A percentile compares a stretch with the other conserved stretches of the same genome.
Conservation (phyloP, 2,888 invertebrate species). For the Ophion ventricosus region DNA sequence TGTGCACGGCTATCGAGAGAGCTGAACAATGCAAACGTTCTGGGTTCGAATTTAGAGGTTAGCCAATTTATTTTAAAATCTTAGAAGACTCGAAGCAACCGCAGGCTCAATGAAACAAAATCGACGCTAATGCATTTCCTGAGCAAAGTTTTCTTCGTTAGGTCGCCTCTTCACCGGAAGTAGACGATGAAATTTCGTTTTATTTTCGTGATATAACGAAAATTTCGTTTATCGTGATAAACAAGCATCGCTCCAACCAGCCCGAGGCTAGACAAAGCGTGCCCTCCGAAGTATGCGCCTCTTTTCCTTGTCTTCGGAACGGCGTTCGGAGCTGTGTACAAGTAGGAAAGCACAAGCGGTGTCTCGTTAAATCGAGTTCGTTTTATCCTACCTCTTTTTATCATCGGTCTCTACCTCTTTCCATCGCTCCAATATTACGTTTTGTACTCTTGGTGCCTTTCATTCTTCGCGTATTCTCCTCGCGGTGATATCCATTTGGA, state of each 20-base stretch:
- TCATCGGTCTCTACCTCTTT: slow-evolving; percentile 1
- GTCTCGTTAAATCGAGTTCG: slow-evolving; percentile 61
- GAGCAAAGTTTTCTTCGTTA: slow-evolving; percentile 28
- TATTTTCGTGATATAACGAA: too few relatives aligned
- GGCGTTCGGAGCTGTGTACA: slow-evolving; percentile 27
- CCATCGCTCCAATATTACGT: slow-evolving; percentile 36
- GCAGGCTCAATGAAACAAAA: slow-evolving; percentile 3
- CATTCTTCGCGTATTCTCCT: slow-evolving; percentile 37
- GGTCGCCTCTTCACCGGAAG: slow-evolving; percentile 39
- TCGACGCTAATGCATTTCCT: slow-evolving; percentile 31
- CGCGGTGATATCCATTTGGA: slow-evolving; percentile 60
- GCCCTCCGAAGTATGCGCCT: slow-evolving; percentile 1
- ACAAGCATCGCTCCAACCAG: too few relatives aligned
- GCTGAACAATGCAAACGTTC: too few relatives aligned
- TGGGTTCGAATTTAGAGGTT: too few relatives aligned
- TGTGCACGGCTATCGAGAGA: too few relatives aligned
- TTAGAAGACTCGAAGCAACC: too few relatives aligned
- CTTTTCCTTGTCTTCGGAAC: slow-evolving; percentile 15
- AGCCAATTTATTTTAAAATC: too few relatives aligned
- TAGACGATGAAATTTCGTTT: slow-evolving; percentile 54
- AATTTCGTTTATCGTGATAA: slow-evolving; percentile 57
- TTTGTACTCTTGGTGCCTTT: slow-evolving; percentile 36
- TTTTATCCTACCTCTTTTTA: slow-evolving; percentile 48
- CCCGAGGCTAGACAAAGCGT: slow-evolving; percentile 13
- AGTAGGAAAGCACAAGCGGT: slow-evolving; percentile 36